Percentiles rank a stretch among this genome's conserved stretches.
These are phyloP conservation scores for Smittia sp. DNA, from an alignment of 2,888 invertebrate genomes.

Conservation along the genomic window DNA sequence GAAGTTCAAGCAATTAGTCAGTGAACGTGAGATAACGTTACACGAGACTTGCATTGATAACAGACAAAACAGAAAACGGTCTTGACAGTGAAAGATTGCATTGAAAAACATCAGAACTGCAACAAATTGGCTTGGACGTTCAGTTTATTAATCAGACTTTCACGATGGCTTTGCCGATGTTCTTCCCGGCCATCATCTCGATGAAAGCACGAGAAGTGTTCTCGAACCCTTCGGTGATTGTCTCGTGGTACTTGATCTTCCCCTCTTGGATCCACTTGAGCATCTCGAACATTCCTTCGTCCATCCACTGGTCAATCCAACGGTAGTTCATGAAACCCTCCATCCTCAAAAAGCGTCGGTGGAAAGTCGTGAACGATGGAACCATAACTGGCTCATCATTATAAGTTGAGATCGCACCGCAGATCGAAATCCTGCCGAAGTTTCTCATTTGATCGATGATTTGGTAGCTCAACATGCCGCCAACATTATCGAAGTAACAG, in stretches of 20 bases:
- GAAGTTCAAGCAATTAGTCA: no score
- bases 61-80: no score
- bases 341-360: constrained; percentile 58
- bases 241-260: constrained; percentile 68
- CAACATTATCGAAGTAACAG: constrained; percentile 76
- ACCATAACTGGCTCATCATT: constrained; percentile 53
- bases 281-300: constrained; percentile 63
- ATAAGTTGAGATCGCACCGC: constrained; percentile 65
- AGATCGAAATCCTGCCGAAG: constrained; percentile 62
- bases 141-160: constrained; percentile 47
- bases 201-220: constrained; percentile 69
- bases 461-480: constrained; percentile 62
- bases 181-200: constrained; percentile 63
- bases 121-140: neutral
- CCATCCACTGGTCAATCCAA: constrained; percentile 55
- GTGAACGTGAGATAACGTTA: no score
- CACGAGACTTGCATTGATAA: no score
- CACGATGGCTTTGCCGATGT: constrained; percentile 69
- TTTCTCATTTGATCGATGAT: constrained; percentile 63
- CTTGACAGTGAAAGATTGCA: neutral
- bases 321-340: constrained; percentile 55
- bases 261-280: constrained; percentile 64
- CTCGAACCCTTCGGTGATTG: constrained; percentile 68
- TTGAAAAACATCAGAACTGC: neutral
- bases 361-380: neutral